Evolutionary conservation across 2,113 vertebrate genomes (phyloP).

Genomic region (Neoarius graeffei): DNA sequence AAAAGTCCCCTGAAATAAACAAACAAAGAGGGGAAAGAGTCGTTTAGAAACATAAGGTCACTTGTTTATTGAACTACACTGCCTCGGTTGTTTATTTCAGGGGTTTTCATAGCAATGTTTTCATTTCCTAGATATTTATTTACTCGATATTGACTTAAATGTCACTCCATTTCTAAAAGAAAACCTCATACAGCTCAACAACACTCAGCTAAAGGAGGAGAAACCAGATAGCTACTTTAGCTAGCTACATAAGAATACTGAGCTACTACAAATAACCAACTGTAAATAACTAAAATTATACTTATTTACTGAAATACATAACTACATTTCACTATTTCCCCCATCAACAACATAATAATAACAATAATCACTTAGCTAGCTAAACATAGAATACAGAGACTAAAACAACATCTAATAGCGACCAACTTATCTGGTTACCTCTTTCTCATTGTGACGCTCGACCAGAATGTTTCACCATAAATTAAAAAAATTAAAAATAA

Average conservation of each 20-base stretch:
- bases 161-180: too few species aligned
- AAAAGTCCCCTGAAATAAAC: too few species aligned
- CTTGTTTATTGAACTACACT: too few species aligned
- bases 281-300: not conserved
- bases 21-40: too few species aligned
- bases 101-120: too few species aligned
- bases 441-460: constrained; percentile 44
- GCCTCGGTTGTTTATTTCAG: too few species aligned
- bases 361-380: not conserved
- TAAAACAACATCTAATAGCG: not conserved
- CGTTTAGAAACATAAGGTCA: too few species aligned
- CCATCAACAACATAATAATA: not conserved
- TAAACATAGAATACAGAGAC: not conserved
- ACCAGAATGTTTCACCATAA: not conserved
- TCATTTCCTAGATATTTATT: too few species aligned
- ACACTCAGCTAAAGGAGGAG: too few species aligned
- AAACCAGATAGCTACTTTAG: not conserved
- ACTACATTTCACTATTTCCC: too few species aligned
- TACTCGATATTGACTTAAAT: too few species aligned
- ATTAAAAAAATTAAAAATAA: not conserved
- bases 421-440: constrained; percentile 27
- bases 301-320: not conserved
- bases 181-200: too few species aligned
- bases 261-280: not conserved
- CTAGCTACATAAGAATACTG: not conserved